A percentile compares a stretch with the other conserved stretches of the same genome.
Evolutionary conservation across 1,140 invertebrate genomes (phyloP).

Genomic region (Glomeris maerens): DNA sequence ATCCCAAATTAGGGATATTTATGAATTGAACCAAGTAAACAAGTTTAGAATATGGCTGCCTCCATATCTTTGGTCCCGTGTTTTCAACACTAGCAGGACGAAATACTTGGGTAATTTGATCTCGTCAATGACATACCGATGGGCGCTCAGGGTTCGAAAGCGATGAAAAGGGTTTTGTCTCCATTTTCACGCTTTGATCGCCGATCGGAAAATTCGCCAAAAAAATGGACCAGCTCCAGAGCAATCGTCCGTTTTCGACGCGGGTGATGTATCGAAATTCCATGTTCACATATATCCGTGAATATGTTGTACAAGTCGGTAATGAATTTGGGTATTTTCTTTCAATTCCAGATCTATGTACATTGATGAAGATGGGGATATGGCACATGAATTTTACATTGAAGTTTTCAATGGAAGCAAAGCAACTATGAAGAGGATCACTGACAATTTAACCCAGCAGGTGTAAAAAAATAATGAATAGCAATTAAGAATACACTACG

Average conservation of each 20-base stretch:
- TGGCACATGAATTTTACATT: conserved; percentile 38
- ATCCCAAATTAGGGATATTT: too few relatives aligned
- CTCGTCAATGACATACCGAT: too few relatives aligned
- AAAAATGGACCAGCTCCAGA: too few relatives aligned
- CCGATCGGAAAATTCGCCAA: too few relatives aligned
- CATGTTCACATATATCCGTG: background rate
- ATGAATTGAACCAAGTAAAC: too few relatives aligned
- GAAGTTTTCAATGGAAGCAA: conserved; percentile 29
- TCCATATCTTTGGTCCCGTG: too few relatives aligned
- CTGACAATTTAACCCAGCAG: conserved; percentile 30
- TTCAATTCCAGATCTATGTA: conserved; percentile 34
- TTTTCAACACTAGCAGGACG: too few relatives aligned
- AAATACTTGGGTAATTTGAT: too few relatives aligned
- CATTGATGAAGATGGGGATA: conserved; percentile 39
- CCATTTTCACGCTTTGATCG: background rate
- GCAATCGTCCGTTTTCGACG: background rate
- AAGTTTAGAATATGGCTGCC: too few relatives aligned
- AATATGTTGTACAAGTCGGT: background rate
- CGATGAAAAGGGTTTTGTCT: too few relatives aligned
- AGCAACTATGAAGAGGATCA: conserved; percentile 26
- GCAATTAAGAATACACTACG: background rate
- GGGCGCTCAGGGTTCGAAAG: too few relatives aligned
- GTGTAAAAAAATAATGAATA: conserved; percentile 17
- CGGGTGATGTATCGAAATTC: background rate
- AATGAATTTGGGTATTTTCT: background rate